phyloP scores from a whole-genome alignment of 2,113 vertebrate genomes.

The Taurulus bubalis region DNA sequence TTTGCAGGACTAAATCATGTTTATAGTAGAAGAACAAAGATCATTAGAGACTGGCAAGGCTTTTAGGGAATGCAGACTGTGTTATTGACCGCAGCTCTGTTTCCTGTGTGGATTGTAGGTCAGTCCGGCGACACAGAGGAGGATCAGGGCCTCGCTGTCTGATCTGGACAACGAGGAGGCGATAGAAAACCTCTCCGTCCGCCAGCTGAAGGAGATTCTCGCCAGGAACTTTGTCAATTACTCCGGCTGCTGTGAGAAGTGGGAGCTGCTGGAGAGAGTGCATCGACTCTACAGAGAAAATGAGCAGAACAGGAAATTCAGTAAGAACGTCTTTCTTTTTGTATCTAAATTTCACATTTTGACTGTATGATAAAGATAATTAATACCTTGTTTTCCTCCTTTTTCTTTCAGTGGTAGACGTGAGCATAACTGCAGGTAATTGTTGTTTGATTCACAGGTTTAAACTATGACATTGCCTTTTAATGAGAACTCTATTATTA shows the following conservation, averaged over 20 bases:
- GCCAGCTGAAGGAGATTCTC: conserved; percentile 97
- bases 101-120: conserved; percentile 74
- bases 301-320: conserved; percentile 91
- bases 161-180: conserved; percentile 92
- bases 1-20: neutral
- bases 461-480: neutral
- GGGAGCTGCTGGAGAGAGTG: conserved; percentile 97
- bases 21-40: neutral
- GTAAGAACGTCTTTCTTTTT: conserved; percentile 79
- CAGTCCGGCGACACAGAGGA: conserved; percentile 88
- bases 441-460: conserved; percentile 1
- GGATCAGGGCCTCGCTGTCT: conserved; percentile 90
- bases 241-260: conserved; percentile 98
- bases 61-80: neutral
- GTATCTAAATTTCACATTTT: neutral
- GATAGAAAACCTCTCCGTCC: conserved; percentile 92
- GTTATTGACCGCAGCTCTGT: conserved; percentile 17
- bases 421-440: conserved; percentile 85
- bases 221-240: conserved; percentile 98
- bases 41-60: neutral
- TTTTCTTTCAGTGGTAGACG: conserved; percentile 84
- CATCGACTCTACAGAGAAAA: conserved; percentile 93
- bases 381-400: neutral
- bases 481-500: neutral
- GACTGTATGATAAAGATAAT: neutral